Conservation (phyloP, 2,888 invertebrate species). For the Mesorhabditis sp. region DNA sequence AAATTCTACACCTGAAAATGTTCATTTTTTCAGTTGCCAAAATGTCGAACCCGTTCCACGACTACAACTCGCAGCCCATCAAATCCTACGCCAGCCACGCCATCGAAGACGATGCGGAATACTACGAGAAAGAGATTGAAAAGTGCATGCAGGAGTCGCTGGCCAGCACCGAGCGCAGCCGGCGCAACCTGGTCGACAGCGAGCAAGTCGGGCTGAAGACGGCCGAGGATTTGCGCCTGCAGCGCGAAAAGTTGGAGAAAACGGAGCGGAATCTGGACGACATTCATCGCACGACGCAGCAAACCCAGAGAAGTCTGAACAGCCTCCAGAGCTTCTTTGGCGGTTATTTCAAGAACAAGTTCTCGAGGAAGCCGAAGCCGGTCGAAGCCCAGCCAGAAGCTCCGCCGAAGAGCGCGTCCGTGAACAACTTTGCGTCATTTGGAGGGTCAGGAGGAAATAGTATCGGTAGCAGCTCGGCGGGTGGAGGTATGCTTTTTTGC, state of each 20-base stretch:
- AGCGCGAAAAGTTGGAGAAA: constrained; percentile 56
- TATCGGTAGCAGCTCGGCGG: too few species aligned
- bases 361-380: constrained; percentile 61
- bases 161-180: constrained; percentile 60
- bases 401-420: neutral
- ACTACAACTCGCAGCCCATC: too few species aligned
- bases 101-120: constrained; percentile 45
- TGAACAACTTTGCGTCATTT: too few species aligned
- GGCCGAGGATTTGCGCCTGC: constrained; percentile 66
- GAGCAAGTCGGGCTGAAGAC: constrained; percentile 89
- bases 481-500: too few species aligned
- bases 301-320: constrained; percentile 57
- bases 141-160: constrained; percentile 49
- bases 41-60: too few species aligned
- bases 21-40: too few species aligned
- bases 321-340: constrained; percentile 79
- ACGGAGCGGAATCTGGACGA: constrained; percentile 55
- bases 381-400: constrained; percentile 11
- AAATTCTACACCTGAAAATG: too few species aligned
- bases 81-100: constrained; percentile 7
- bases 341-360: constrained; percentile 83
- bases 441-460: too few species aligned
- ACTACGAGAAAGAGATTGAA: constrained; percentile 53
- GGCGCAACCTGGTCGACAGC: constrained; percentile 71
- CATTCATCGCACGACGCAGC: constrained; percentile 46